Conservation (phyloP, 2,888 invertebrate genomes). For the Salpingus planirostris region DNA sequence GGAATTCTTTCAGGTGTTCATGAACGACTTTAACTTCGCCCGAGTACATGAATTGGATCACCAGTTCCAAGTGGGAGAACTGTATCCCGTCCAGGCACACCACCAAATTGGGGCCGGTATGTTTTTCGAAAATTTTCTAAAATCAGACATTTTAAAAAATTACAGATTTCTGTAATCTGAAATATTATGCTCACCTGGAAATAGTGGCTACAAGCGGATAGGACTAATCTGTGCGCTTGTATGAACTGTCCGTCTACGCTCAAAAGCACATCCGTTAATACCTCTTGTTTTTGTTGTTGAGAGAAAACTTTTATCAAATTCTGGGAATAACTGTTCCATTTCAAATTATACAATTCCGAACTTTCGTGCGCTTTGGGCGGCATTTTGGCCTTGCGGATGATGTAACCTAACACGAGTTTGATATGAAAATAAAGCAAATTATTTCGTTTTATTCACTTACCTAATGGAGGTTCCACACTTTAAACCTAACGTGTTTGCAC, state of each 20-base stretch:
- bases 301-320: conserved; percentile 43
- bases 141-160: conserved; percentile 13
- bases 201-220: conserved; percentile 45
- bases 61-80: conserved; percentile 38
- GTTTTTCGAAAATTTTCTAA: conserved; percentile 39
- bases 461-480: no score
- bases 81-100: conserved; percentile 42
- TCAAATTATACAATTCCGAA: conserved; percentile 38
- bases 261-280: conserved; percentile 43
- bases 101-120: conserved; percentile 39
- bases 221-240: conserved; percentile 44
- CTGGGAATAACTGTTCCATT: conserved; percentile 45
- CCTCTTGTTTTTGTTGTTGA: conserved; percentile 40
- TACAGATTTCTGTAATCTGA: no score
- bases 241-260: conserved; percentile 43
- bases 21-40: conserved; percentile 45
- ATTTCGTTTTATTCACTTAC: no score
- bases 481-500: no score
- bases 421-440: no score
- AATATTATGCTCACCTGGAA: conserved; percentile 38
- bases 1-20: conserved; percentile 38
- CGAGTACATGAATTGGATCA: conserved; percentile 45
- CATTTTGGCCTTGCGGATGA: no score
- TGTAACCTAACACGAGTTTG: no score
- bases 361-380: no score